Percentiles rank a stretch among this genome's conserved stretches.
Evolutionary conservation across 2,888 invertebrate genomes (phyloP).

Genomic region (Chalcosyrphus nemorum): DNA sequence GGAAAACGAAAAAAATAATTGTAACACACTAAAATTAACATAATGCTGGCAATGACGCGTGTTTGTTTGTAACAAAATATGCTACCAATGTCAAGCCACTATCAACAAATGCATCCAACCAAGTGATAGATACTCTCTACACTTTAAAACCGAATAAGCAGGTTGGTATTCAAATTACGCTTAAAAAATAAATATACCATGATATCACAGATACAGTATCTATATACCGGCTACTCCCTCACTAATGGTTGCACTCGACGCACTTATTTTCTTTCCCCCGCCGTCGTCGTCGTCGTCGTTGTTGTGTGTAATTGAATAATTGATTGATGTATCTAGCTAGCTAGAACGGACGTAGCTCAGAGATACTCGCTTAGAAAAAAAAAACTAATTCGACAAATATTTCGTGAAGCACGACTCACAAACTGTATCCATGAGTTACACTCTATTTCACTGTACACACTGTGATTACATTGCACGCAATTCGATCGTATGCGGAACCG

Average conservation of each 20-base stretch:
- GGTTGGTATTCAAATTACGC: slow-evolving; percentile 55
- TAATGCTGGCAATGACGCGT: slow-evolving; percentile 67
- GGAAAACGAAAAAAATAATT: slow-evolving; percentile 20
- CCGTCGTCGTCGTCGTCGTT: no score
- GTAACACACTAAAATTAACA: slow-evolving; percentile 69
- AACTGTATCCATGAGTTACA: slow-evolving; percentile 19
- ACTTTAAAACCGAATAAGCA: slow-evolving; percentile 44
- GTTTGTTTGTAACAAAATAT: slow-evolving; percentile 56
- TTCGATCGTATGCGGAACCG: slow-evolving; percentile 1
- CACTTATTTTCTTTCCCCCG: slow-evolving; percentile 55
- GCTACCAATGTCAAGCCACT: not conserved
- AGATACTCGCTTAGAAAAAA: not conserved
- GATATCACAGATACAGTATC: slow-evolving; percentile 61
- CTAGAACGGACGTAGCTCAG: slow-evolving; percentile 1
- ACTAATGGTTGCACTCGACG: slow-evolving; percentile 59
- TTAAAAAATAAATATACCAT: slow-evolving; percentile 36
- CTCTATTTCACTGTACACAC: slow-evolving; percentile 5
- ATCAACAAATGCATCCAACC: not conserved
- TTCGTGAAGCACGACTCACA: slow-evolving; percentile 22
- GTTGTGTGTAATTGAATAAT: slow-evolving; percentile 56
- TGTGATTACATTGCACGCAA: slow-evolving; percentile 30
- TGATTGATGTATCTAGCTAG: slow-evolving; percentile 57
- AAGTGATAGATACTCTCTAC: slow-evolving; percentile 42
- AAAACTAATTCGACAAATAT: not conserved
- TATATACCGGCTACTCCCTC: slow-evolving; percentile 24